phyloP scores from a whole-genome alignment of 1,140 invertebrate genomes.

The Hycleus cichorii region DNA sequence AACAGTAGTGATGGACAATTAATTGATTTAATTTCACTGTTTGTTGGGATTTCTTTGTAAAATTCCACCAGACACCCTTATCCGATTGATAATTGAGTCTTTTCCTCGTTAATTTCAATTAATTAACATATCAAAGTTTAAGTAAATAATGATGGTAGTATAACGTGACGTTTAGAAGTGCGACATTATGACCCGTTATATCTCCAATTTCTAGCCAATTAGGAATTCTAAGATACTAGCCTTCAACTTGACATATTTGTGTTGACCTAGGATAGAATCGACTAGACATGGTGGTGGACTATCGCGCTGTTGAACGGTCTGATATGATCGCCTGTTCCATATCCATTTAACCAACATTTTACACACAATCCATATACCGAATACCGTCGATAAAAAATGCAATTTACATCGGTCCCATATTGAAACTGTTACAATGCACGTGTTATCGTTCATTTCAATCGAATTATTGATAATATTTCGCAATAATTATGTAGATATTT shows the following conservation, averaged over 20 bases:
- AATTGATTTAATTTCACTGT: no score
- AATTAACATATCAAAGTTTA: no score
- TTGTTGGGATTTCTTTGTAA: no score
- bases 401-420: conserved; percentile 44
- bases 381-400: conserved; percentile 45
- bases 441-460: not conserved
- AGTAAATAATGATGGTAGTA: no score
- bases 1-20: no score
- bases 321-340: conserved; percentile 46
- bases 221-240: conserved; percentile 38
- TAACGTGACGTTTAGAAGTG: no score
- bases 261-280: conserved; percentile 51
- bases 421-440: conserved; percentile 43
- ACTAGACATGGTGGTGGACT: conserved; percentile 54
- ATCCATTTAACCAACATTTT: conserved; percentile 45
- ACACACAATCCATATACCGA: conserved; percentile 46
- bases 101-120: no score
- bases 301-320: conserved; percentile 43
- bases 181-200: no score
- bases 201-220: no score
- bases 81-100: no score
- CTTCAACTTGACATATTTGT: conserved; percentile 59
- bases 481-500: no score
- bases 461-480: not conserved
- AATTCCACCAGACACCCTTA: no score